Evolutionary conservation across 2,888 invertebrate genomes (phyloP), one percentile per base, ranked within the genome.

Genomic region (Halocaridina rubra): DNA sequence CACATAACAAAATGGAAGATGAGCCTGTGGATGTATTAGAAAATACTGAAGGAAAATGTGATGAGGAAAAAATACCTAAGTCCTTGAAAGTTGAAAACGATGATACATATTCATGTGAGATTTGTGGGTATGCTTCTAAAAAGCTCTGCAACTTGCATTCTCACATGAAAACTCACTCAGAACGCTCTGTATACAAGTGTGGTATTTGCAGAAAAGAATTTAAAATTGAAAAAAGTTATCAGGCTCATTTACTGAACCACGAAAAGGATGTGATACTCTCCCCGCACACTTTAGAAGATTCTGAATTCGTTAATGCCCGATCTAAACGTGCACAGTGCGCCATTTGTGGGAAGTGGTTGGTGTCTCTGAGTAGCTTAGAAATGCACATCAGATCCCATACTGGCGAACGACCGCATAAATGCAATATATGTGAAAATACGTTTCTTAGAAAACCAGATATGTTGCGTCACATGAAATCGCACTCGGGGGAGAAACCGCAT

Each of bases 321-420:
- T 33, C 53, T 3, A 46, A 84, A 46, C 53, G 78, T 13, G 78
- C 61, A 7, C 72, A 79, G 22, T 84, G 84, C 57, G 59, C 22
- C 24, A 30, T 79, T 10, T 84, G 84, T 24, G 33, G 72, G 19
- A 84, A 84, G 72, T 84, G 84, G 84, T 19, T 84, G 22, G 84
- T 84, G 16, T 84, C 84, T 0, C 77, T 57, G 59, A 84, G 84
- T 13, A 79, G 78, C 46, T 71, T 84, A 4, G 72, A 71, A 16
- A 84, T 33, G 32, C 84, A 79, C 72, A 61, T 78, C 61, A 22
- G 78, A 16, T 57, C 78, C 4, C 84, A 84, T 16, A 79, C 84
- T 7, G 84, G 84, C 1, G 61, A 84, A 22, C 29, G 72, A n/a
- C 78, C 78, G n/a, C 72, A 33, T 30, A 53, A 72, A 16, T 78